These are phyloP conservation scores for Cygnus atratus DNA, from an alignment of 2,113 vertebrate genomes.

Conservation along the genomic window DNA sequence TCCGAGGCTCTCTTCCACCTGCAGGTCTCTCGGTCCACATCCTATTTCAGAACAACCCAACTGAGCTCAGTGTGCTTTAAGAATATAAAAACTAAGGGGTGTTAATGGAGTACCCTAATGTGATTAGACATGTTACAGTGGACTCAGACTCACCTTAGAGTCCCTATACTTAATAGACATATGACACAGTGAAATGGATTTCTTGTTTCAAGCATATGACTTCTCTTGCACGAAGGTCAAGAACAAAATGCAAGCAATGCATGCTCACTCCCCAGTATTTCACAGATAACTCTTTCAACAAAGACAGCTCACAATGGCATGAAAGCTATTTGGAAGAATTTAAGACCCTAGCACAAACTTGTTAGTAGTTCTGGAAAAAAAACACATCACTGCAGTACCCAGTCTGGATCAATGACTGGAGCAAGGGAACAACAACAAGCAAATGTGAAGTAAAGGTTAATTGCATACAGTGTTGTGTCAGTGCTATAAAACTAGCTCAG, in stretches of 20 bases:
- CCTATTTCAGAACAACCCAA: background rate
- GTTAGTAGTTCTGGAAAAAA: background rate
- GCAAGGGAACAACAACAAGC: background rate
- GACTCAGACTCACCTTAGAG: background rate
- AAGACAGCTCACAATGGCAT: background rate
- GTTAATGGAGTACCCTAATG: background rate
- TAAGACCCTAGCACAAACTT: background rate
- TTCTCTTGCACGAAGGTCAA: background rate
- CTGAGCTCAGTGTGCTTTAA: background rate
- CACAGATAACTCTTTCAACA: background rate
- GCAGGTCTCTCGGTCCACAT: background rate
- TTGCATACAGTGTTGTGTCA: rapidly evolving
- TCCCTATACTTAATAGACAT: background rate
- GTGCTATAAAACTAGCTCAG: background rate
- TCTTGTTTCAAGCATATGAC: background rate
- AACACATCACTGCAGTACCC: background rate
- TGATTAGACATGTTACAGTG: background rate
- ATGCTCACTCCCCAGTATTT: background rate
- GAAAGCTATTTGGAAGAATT: rapidly evolving
- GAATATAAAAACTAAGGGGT: rapidly evolving
- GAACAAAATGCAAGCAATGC: background rate
- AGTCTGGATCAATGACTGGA: background rate
- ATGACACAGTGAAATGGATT: background rate
- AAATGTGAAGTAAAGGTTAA: conserved; percentile 12
- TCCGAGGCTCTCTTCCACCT: background rate